Percentiles rank a stretch among this genome's conserved stretches.
Evolutionary conservation across 2,113 vertebrate species (phyloP).

Genomic region (Seriola rivoliana): DNA sequence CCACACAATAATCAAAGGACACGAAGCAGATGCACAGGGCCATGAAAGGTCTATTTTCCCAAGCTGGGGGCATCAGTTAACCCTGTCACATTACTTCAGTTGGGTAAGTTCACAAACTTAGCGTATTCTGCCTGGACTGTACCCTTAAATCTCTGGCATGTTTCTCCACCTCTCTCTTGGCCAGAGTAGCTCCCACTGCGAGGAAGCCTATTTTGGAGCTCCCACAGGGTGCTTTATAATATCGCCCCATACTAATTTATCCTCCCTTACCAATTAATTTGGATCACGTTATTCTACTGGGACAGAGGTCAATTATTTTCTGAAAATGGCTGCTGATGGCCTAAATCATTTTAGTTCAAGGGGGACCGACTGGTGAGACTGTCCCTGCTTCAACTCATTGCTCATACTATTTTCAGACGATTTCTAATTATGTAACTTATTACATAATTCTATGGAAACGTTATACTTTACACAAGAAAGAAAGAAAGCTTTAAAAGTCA

Average conservation of each 20-base stretch:
- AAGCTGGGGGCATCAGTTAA: slow-evolving; percentile 55
- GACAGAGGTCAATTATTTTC: slow-evolving; percentile 81
- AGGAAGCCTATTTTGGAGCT: slow-evolving; percentile 77
- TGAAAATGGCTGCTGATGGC: slow-evolving; percentile 73
- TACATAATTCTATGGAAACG: background rate
- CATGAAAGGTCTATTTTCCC: slow-evolving; percentile 37
- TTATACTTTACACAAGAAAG: background rate
- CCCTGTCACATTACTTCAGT: slow-evolving; percentile 58
- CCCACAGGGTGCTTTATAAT: slow-evolving; percentile 77
- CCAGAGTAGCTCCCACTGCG: slow-evolving; percentile 69
- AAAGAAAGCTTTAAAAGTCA: background rate
- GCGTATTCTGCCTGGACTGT: slow-evolving; percentile 54
- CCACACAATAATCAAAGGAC: slow-evolving; percentile 1
- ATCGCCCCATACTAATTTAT: slow-evolving; percentile 72
- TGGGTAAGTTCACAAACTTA: slow-evolving; percentile 55
- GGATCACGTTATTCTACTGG: slow-evolving; percentile 72
- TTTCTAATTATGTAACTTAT: slow-evolving; percentile 16
- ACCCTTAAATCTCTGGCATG: slow-evolving; percentile 70
- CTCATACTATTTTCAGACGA: slow-evolving; percentile 20
- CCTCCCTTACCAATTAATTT: slow-evolving; percentile 80
- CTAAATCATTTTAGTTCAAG: slow-evolving; percentile 72
- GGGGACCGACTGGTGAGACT: slow-evolving; percentile 39
- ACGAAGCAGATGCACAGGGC: background rate
- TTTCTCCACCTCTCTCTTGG: slow-evolving; percentile 68
- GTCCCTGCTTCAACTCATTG: slow-evolving; percentile 34